phyloP scores from a whole-genome alignment of 2,113 vertebrate genomes.

The Phoxinus phoxinus region DNA sequence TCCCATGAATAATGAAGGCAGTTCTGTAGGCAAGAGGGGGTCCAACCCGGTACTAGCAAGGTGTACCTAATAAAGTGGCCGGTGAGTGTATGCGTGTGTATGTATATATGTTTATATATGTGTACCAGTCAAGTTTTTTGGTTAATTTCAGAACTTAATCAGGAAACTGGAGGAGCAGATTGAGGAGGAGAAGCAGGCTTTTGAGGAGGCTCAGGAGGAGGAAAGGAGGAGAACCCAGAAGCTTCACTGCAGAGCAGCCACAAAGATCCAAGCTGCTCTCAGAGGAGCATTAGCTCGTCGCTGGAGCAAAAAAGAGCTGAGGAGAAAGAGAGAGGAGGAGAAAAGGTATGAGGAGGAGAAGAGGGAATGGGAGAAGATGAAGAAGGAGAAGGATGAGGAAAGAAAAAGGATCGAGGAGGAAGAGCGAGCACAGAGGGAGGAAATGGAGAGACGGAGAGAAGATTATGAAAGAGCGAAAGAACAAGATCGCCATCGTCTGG shows the following conservation, averaged over 20 bases:
- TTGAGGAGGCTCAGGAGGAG: slow-evolving; percentile 77
- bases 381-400: slow-evolving; percentile 67
- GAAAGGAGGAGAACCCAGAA: slow-evolving; percentile 65
- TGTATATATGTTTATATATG: background rate
- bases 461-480: slow-evolving; percentile 71
- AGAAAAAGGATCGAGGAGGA: slow-evolving; percentile 68
- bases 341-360: slow-evolving; percentile 70
- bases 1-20: too few species aligned
- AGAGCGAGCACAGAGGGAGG: slow-evolving; percentile 62
- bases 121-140: background rate
- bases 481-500: slow-evolving; percentile 62
- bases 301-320: slow-evolving; percentile 71
- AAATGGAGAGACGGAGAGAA: slow-evolving; percentile 61
- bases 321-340: slow-evolving; percentile 67
- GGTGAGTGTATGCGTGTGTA: too few species aligned
- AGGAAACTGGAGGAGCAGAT: slow-evolving; percentile 77
- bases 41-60: too few species aligned
- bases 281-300: slow-evolving; percentile 69
- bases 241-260: slow-evolving; percentile 69
- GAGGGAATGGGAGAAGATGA: slow-evolving; percentile 63
- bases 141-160: slow-evolving; percentile 77
- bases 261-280: slow-evolving; percentile 80
- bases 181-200: slow-evolving; percentile 76
- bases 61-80: too few species aligned
- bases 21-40: too few species aligned